Evolutionary conservation across 1,140 invertebrate genomes (phyloP).

Genomic region (Caenorhabditis elegans): DNA sequence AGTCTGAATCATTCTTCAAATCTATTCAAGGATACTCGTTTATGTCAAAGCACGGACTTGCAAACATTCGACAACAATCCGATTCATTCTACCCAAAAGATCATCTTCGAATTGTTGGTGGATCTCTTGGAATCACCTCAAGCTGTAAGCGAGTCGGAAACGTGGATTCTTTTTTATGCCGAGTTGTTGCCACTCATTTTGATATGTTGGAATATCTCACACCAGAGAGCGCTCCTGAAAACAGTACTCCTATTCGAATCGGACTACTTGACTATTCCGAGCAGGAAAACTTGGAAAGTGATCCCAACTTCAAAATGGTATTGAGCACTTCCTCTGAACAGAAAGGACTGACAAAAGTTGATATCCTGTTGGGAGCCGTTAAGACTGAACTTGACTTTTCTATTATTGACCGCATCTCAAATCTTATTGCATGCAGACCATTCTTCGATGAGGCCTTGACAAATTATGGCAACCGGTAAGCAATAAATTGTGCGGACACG

Average conservation of each 20-base stretch:
- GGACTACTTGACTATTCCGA: conserved; percentile 45
- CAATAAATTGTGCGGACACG: not conserved
- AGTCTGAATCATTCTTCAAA: not conserved
- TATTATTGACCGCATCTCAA: conserved; percentile 40
- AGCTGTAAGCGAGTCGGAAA: not conserved
- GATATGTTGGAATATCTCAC: conserved; percentile 40
- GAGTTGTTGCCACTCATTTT: not conserved
- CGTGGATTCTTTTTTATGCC: not conserved
- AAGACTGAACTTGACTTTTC: conserved; percentile 42
- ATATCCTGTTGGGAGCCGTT: conserved; percentile 43
- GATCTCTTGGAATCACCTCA: conserved; percentile 6
- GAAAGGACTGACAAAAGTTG: not conserved
- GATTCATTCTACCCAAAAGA: conserved; percentile 32
- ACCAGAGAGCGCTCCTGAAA: conserved; percentile 9
- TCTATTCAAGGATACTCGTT: conserved; percentile 21
- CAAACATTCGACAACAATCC: not conserved
- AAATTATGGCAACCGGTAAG: not conserved
- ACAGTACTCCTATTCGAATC: not conserved
- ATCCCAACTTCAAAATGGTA: conserved; percentile 32
- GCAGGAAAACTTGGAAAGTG: conserved; percentile 27
- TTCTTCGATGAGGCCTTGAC: conserved; percentile 31
- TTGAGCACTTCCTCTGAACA: not conserved
- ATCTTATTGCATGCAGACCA: conserved; percentile 37
- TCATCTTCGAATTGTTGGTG: conserved; percentile 37
- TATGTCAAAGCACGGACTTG: not conserved